Evolutionary conservation across 2,797 vertebrate genomes (phyloP).

Genomic region (Apogon talboti): DNA sequence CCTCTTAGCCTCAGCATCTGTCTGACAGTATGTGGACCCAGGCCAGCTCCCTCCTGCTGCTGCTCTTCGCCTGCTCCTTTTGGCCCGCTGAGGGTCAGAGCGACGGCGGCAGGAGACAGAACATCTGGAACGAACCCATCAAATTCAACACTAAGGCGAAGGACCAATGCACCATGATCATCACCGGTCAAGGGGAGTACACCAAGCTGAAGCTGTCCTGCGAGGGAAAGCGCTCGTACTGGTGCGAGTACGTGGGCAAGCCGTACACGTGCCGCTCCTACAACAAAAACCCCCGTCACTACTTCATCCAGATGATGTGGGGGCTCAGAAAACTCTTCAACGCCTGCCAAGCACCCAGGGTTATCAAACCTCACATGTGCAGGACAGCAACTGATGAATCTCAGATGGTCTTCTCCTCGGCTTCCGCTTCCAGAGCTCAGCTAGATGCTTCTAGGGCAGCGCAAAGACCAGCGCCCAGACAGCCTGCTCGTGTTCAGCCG

Average conservation of each 20-base stretch:
- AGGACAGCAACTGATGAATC: conserved; percentile 80
- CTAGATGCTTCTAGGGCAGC: neutral
- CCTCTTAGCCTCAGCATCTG: conserved; percentile 39
- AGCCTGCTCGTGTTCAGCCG: neutral
- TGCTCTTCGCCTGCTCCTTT: conserved; percentile 74
- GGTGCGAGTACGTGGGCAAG: conserved; percentile 87
- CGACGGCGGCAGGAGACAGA: conserved; percentile 53
- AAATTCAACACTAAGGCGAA: conserved; percentile 83
- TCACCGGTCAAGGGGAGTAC: conserved; percentile 76
- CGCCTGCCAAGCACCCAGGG: conserved; percentile 77
- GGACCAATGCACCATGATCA: conserved; percentile 81
- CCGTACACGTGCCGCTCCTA: conserved; percentile 83
- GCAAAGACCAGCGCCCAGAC: neutral
- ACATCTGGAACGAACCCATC: conserved; percentile 79
- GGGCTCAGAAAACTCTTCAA: conserved; percentile 81
- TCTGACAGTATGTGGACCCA: conserved; percentile 81
- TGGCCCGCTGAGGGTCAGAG: conserved; percentile 74
- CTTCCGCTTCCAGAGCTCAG: conserved; percentile 58
- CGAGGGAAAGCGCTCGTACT: conserved; percentile 77
- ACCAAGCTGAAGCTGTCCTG: conserved; percentile 83
- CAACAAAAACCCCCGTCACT: conserved; percentile 84
- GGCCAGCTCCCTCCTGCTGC: conserved; percentile 67
- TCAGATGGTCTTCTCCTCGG: conserved; percentile 79
- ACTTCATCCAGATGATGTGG: conserved; percentile 85
- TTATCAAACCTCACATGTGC: conserved; percentile 85